phyloP scores from a whole-genome alignment of 2,113 vertebrate species.

The Puma concolor region DNA sequence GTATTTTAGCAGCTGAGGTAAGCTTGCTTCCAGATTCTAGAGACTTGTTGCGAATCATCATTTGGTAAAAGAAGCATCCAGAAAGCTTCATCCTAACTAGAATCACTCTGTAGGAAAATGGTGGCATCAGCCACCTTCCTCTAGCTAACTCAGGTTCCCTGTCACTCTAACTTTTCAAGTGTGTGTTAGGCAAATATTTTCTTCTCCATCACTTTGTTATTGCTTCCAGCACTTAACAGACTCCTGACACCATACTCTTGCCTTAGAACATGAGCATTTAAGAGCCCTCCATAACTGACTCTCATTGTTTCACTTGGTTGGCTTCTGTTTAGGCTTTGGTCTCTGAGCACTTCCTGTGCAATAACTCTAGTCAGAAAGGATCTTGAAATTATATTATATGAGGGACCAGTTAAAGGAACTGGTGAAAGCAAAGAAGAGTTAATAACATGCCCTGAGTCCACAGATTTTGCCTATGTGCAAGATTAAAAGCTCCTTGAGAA shows the following conservation, averaged over 20 bases:
- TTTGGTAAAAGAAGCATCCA: background rate
- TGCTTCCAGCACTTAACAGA: background rate
- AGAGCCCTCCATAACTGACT: background rate
- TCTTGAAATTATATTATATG: background rate
- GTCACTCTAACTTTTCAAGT: background rate
- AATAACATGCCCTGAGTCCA: rapidly evolving
- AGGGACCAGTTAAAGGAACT: background rate
- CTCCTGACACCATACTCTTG: background rate
- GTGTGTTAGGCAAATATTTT: background rate
- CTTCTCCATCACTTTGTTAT: background rate
- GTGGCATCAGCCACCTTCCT: no score
- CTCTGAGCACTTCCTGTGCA: background rate
- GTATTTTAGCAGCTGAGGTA: background rate
- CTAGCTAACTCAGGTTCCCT: background rate
- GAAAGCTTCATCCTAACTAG: background rate
- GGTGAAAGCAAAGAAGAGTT: background rate
- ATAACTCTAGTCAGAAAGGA: background rate
- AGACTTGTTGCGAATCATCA: background rate
- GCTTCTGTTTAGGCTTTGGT: background rate
- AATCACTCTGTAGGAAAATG: background rate
- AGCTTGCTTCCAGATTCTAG: background rate
- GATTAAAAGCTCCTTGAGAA: background rate
- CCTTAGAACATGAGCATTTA: background rate
- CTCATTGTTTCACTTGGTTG: background rate
- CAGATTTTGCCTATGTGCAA: background rate